These are phyloP conservation scores for Oophaga sylvatica DNA, from an alignment of 2,797 vertebrate species.

Conservation along the genomic window DNA sequence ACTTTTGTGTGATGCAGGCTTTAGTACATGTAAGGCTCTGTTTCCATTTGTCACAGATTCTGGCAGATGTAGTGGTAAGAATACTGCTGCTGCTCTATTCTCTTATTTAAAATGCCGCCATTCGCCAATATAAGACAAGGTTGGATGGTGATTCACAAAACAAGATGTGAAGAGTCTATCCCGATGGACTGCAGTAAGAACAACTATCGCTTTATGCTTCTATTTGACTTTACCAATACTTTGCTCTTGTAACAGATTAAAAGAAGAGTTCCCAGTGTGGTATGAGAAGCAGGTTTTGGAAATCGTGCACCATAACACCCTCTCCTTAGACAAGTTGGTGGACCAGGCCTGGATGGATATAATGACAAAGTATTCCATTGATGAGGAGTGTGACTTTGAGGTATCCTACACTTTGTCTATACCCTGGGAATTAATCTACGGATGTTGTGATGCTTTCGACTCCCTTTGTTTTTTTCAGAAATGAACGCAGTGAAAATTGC, in stretches of 20 bases:
- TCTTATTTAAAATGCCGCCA: too few relatives aligned
- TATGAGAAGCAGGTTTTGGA: slow-evolving; percentile 96
- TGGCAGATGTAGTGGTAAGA: background rate
- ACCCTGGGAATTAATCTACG: background rate
- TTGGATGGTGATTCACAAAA: too few relatives aligned
- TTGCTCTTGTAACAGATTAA: slow-evolving; percentile 77
- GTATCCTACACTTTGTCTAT: slow-evolving; percentile 69
- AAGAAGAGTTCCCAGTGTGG: slow-evolving; percentile 95
- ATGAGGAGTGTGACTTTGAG: slow-evolving; percentile 95
- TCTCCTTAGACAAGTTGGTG: slow-evolving; percentile 94
- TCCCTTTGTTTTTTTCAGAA: too few relatives aligned
- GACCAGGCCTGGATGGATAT: slow-evolving; percentile 96
- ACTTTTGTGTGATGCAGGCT: too few relatives aligned
- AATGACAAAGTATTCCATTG: slow-evolving; percentile 96
- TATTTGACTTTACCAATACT: background rate
- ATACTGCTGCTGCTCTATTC: too few relatives aligned
- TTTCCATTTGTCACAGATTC: background rate
- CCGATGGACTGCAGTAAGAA: too few relatives aligned
- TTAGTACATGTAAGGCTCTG: too few relatives aligned
- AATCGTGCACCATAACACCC: slow-evolving; percentile 96
- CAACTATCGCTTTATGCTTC: background rate
- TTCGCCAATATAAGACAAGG: too few relatives aligned
- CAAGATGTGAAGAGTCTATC: too few relatives aligned
- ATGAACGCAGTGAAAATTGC: too few relatives aligned
- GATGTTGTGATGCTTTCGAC: too few relatives aligned